Conservation (phyloP, 2,888 invertebrate genomes). For the Podabrus alpinus region DNA sequence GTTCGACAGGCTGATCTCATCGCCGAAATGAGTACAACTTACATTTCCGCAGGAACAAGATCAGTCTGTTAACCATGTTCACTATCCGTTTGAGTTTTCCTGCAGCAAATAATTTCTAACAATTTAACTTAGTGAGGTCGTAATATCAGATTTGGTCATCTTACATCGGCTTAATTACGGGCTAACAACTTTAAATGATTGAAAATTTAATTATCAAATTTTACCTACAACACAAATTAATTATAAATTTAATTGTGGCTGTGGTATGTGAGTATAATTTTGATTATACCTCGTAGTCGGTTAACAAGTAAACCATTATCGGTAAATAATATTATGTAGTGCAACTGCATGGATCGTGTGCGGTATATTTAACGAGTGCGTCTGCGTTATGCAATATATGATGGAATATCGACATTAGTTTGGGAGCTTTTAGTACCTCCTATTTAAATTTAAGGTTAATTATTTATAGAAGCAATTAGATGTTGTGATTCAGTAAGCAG, state of each 20-base stretch:
- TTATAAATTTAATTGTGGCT: not conserved
- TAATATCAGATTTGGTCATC: not conserved
- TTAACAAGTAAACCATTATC: too few species aligned
- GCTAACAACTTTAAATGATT: not conserved
- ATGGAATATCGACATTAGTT: not conserved
- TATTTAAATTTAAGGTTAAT: too few species aligned
- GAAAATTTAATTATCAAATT: not conserved
- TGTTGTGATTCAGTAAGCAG: too few species aligned
- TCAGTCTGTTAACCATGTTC: constrained; percentile 55
- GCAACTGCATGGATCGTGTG: too few species aligned
- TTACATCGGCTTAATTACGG: not conserved
- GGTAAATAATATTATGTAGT: too few species aligned
- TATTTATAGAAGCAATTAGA: too few species aligned
- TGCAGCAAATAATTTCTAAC: constrained; percentile 17
- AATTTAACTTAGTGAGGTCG: not conserved
- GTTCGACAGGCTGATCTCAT: constrained; percentile 58
- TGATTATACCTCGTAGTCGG: too few species aligned
- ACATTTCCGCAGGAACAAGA: constrained; percentile 57
- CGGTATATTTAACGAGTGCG: not conserved
- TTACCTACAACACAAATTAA: not conserved
- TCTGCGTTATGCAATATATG: not conserved
- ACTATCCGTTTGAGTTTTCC: constrained; percentile 19
- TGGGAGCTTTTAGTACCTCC: too few species aligned
- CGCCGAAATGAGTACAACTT: constrained; percentile 56
- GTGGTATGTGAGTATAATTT: too few species aligned